phyloP scores from a whole-genome alignment of 2,888 invertebrate species.

The Aradus depressus region DNA sequence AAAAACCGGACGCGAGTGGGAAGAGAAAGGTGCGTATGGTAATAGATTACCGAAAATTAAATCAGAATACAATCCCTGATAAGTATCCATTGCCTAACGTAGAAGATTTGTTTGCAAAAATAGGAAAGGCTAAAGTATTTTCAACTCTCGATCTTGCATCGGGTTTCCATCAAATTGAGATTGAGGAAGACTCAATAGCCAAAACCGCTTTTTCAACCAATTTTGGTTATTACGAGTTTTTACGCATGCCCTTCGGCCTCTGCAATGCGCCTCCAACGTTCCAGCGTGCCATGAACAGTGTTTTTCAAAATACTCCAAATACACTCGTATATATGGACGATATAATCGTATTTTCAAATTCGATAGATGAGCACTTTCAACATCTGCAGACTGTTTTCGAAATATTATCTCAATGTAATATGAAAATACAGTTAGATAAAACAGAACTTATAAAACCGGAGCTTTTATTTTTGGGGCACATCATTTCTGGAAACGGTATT shows the following conservation, averaged over 20 bases:
- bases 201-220: slow-evolving; percentile 17
- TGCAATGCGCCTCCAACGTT: slow-evolving; percentile 18
- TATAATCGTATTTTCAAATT: slow-evolving; percentile 14
- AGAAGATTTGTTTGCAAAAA: slow-evolving; percentile 17
- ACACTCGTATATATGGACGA: slow-evolving; percentile 20
- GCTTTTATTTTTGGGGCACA: slow-evolving; percentile 8
- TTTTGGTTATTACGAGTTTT: slow-evolving; percentile 14
- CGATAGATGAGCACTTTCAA: slow-evolving; percentile 5
- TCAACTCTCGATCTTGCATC: too few species aligned
- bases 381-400: background rate
- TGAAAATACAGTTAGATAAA: slow-evolving; percentile 20
- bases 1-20: slow-evolving; percentile 11
- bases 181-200: too few species aligned
- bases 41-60: slow-evolving; percentile 15
- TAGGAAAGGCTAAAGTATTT: too few species aligned
- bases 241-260: slow-evolving; percentile 14
- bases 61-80: slow-evolving; percentile 14
- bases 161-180: too few species aligned
- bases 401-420: slow-evolving; percentile 4
- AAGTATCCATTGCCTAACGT: slow-evolving; percentile 19
- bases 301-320: slow-evolving; percentile 7
- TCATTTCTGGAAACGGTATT: too few species aligned
- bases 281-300: slow-evolving; percentile 14
- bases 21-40: slow-evolving; percentile 11
- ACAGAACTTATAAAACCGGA: slow-evolving; percentile 20